Evolutionary conservation across 1,140 invertebrate genomes (phyloP), one percentile per base, ranked within the genome.

Genomic region (Lamellibrachia luymesi): DNA sequence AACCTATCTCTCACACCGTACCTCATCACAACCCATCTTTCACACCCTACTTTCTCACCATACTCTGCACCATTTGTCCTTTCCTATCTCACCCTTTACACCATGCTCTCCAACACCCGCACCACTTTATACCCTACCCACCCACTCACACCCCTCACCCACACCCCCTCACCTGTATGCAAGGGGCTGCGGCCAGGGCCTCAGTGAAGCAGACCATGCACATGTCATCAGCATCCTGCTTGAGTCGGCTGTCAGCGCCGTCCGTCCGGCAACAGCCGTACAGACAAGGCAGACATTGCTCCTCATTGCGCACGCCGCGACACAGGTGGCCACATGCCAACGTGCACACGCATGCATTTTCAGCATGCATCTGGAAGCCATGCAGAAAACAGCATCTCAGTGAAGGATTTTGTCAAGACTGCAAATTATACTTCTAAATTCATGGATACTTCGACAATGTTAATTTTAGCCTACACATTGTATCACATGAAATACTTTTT

Each of bases 161-260:
- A 0, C 52, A 56, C 52, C 52, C 52, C 27, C 94, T 94, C 95
- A 98, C 98, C 97, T 98, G 98, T 95, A 99, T 98, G n/a, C 98
- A 98, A 25, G 99, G 99, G 0, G 99, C 98, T 94, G 98, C 98
- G 49, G 98, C 98, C 4, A 99, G 96, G 0, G 99, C 98, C 95
- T 99, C 99, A 0, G 98, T 99, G 96, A 99, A 99, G 95, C 99
- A 99, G 94, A 99, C 99, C 98, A 99, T 99, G 96, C 99, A 99
- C 98, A 99, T 99, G 95, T 99, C 99, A 95, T 99, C 99, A 0
- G 98, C 98, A 96, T 99, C 99, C 96, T 99, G 99, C 94, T 95
- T 96, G 22, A 96, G 94, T n/a, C 27, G 49, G 8, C 90, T 93
- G 91, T 95, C 94, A 95, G 94, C 89, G 94, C 95, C 13, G 64